A percentile compares a stretch with the other conserved stretches of the same genome.
Conservation (phyloP, 2,797 vertebrate genomes). For the Pteropus rufus region DNA sequence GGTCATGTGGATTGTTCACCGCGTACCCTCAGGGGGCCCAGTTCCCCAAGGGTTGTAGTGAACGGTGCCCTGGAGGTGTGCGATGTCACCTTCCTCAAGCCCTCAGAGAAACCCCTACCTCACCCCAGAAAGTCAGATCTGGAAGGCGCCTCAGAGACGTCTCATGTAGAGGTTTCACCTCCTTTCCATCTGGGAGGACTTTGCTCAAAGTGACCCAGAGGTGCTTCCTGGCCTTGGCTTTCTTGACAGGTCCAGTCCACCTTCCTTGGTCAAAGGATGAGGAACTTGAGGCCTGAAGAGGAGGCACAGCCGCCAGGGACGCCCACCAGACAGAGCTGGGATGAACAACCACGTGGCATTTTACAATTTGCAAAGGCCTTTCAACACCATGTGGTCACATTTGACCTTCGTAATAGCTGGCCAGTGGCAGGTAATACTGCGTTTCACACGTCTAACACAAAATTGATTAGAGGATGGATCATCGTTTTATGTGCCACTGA, state of each 20-base stretch:
- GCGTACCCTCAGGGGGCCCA: neutral
- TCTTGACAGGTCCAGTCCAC: neutral
- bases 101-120: neutral
- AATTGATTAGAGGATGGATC: neutral
- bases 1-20: fast-evolving
- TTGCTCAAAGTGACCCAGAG: neutral
- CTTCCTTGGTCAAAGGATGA: fast-evolving
- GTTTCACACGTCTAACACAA: neutral
- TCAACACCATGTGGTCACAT: neutral
- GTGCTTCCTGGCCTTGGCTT: neutral
- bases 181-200: neutral
- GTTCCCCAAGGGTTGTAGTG: fast-evolving
- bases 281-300: neutral
- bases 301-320: fast-evolving
- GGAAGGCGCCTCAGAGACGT: too few relatives aligned
- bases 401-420: neutral
- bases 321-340: neutral
- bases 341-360: fast-evolving
- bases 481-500: neutral
- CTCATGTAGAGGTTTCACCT: fast-evolving
- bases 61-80: neutral
- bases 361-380: neutral
- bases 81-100: neutral
- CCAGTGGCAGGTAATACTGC: neutral
- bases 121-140: neutral